phyloP scores from a whole-genome alignment of 2,888 invertebrate species.

The Hipparchia semele region DNA sequence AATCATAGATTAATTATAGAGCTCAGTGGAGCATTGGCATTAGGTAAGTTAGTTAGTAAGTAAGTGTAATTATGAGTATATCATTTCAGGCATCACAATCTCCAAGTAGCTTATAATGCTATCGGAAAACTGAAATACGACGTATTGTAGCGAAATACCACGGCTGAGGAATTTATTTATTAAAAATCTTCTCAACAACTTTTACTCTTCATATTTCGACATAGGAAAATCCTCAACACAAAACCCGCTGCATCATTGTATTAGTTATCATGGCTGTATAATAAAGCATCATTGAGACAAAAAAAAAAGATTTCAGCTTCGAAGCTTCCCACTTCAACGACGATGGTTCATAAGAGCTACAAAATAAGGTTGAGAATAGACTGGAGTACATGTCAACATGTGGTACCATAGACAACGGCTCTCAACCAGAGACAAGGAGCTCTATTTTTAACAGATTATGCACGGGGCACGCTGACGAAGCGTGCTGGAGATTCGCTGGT shows the following conservation, averaged over 20 bases:
- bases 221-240: constrained; percentile 35
- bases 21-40: too few species aligned
- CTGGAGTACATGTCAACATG: constrained; percentile 34
- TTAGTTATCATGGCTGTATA: constrained; percentile 45
- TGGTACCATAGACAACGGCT: constrained; percentile 51
- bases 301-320: constrained; percentile 45
- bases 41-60: too few species aligned
- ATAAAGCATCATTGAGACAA: constrained; percentile 54
- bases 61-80: too few species aligned
- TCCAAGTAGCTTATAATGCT: not conserved
- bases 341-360: constrained; percentile 24
- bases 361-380: constrained; percentile 33
- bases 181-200: constrained; percentile 25
- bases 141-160: not conserved
- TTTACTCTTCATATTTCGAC: constrained; percentile 27
- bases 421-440: constrained; percentile 56
- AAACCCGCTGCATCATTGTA: constrained; percentile 41
- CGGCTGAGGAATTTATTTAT: constrained; percentile 22
- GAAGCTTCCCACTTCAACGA: constrained; percentile 17
- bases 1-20: too few species aligned
- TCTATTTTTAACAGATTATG: constrained; percentile 78
- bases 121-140: constrained; percentile 14
- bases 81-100: too few species aligned
- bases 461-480: constrained; percentile 57
- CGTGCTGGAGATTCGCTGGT: constrained; percentile 43